These are phyloP conservation scores for Drosophila parabipectinata DNA, from an alignment of 1,140 invertebrate species.

Conservation along the genomic window DNA sequence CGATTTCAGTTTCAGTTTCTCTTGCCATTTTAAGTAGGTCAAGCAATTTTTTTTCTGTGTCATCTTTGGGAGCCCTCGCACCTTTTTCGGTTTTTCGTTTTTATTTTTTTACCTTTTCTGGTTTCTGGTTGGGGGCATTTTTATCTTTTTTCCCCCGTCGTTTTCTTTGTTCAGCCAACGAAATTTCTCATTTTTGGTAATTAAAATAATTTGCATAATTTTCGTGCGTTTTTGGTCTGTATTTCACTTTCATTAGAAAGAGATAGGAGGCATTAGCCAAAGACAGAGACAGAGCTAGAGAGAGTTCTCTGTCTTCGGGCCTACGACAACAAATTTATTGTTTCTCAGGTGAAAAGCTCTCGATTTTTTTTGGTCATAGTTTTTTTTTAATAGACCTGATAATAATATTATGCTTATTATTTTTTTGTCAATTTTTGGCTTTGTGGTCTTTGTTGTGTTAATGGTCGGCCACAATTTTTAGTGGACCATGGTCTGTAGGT, in stretches of 20 bases:
- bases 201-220: conserved; percentile 83
- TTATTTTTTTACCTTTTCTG: conserved; percentile 18
- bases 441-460: conserved; percentile 69
- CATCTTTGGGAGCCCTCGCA: conserved; percentile 63
- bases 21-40: conserved; percentile 78
- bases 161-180: conserved; percentile 22
- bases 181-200: conserved; percentile 76
- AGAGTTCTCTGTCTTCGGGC: conserved; percentile 39
- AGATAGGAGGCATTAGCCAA: not conserved
- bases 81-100: conserved; percentile 59
- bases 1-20: conserved; percentile 58
- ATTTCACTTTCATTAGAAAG: conserved; percentile 83
- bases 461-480: conserved; percentile 74
- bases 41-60: conserved; percentile 48
- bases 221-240: conserved; percentile 56
- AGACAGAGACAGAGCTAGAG: not conserved
- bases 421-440: conserved; percentile 31
- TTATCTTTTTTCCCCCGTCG: not conserved
- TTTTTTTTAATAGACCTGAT: conserved; percentile 43
- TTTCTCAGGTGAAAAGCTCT: conserved; percentile 51
- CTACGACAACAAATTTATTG: conserved; percentile 78
- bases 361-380: conserved; percentile 27
- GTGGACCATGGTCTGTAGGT: conserved; percentile 60
- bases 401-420: conserved; percentile 58
- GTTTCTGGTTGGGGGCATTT: conserved; percentile 20